These are phyloP conservation scores for Caracal caracal DNA, from an alignment of 2,113 vertebrate genomes.

Conservation along the genomic window DNA sequence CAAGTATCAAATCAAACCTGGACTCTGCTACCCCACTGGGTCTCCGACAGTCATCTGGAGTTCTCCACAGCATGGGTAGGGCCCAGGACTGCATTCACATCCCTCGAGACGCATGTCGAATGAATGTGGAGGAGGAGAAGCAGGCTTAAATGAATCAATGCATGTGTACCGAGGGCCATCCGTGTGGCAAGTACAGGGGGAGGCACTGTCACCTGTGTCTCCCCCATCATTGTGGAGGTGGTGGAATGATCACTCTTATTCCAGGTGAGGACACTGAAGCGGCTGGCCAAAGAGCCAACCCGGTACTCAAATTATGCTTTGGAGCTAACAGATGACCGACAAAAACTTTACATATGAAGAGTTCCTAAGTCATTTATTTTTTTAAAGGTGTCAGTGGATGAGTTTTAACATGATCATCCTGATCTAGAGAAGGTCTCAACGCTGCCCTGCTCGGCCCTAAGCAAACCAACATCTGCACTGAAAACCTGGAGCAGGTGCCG, in stretches of 20 bases:
- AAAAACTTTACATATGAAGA: neutral
- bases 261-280: neutral
- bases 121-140: neutral
- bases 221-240: too few relatives aligned
- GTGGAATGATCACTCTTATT: neutral
- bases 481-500: neutral
- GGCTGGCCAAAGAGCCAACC: neutral
- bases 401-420: neutral
- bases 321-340: neutral
- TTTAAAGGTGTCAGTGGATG: too few relatives aligned
- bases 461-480: too few relatives aligned
- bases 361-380: neutral
- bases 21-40: neutral
- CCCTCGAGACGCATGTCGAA: fast-evolving
- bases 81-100: neutral
- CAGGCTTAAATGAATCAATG: neutral
- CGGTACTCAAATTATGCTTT: neutral
- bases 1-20: too few relatives aligned
- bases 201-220: neutral
- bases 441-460: too few relatives aligned
- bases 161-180: neutral
- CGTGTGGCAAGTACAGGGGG: neutral
- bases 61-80: neutral
- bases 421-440: neutral
- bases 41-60: neutral